Base-by-base conservation (phyloP, 23 tunicate species). In the Halocynthia aurantium region DNA sequence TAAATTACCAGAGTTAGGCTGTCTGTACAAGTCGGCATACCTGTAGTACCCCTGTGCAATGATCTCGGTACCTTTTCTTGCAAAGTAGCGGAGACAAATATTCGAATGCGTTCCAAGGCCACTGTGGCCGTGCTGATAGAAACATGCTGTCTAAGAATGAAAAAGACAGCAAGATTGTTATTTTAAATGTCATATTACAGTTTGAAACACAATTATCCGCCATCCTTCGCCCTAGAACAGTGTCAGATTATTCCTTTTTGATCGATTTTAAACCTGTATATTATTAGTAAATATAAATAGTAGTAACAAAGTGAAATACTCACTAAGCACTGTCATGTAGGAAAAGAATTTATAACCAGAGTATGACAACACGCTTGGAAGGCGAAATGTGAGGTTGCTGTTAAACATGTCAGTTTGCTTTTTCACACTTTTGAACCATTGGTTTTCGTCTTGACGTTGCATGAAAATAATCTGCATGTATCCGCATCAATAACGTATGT, bases 401-500 rank as follows among this genome's bases (percentile, higher is more conserved):
- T 15, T 11, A 65, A 15, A 65, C 70, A 15, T 65, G 10, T 65
- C 19, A 11, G 31, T 10, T 11, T 65, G 70, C 5, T 65, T 65
- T 65, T 65, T 15, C 9, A 65, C 22, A 65, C 70, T 65, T 15
- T 65, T 65, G 10, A 10, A 11, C 70, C 70, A 65, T 10, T 20
- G 10, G 9, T 10, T 8, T 65, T 65, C 70, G 31, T 65, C 31
- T 15, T 0, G 19, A 10, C 70, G 70, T 65, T 65, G 70, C n/a
- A 65, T 11, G 31, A 65, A 65, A 20, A 65, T 65, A 10, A 65
- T 65, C 70, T 65, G 44, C 44, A 31, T 31, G 44, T 31, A 31
- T 31, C 2, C 44, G 77, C 52, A 72, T 52, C n/a, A 52, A 72
- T 60, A 5, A 57, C 20, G 77, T 72, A 57, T 72, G 77, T 57